Conservation (phyloP, 1,140 invertebrate species). For the Holcopasites calliopsidis region DNA sequence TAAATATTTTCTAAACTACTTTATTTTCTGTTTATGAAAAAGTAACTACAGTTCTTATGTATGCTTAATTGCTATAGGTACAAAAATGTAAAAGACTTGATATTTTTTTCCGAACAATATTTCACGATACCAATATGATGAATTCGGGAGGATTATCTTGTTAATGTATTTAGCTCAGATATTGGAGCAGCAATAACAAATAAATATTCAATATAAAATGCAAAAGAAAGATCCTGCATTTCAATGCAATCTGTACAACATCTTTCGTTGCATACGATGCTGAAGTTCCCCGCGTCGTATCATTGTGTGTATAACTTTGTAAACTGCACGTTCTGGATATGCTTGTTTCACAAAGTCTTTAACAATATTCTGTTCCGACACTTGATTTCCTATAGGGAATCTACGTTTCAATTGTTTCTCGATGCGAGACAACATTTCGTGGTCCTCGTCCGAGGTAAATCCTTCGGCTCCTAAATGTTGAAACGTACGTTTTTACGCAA, state of each 20-base stretch:
- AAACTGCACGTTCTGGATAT: constrained; percentile 92
- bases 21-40: constrained; percentile 82
- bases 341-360: constrained; percentile 97
- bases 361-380: constrained; percentile 96
- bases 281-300: constrained; percentile 96
- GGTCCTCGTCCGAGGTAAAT: constrained; percentile 97
- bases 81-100: neutral
- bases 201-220: constrained; percentile 16
- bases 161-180: constrained; percentile 20
- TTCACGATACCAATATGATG: no score
- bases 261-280: constrained; percentile 97
- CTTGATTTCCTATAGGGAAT: constrained; percentile 97
- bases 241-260: constrained; percentile 94
- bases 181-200: neutral
- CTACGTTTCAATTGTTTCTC: constrained; percentile 97
- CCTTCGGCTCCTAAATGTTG: constrained; percentile 96
- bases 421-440: constrained; percentile 92
- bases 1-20: no score
- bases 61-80: neutral
- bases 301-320: constrained; percentile 96
- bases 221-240: constrained; percentile 57
- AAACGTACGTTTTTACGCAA: neutral
- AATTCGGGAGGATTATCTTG: no score
- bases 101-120: constrained; percentile 71
- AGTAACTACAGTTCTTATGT: constrained; percentile 67